Conservation (phyloP, 2,113 vertebrate genomes). For the Cephalopterus ornatus region DNA sequence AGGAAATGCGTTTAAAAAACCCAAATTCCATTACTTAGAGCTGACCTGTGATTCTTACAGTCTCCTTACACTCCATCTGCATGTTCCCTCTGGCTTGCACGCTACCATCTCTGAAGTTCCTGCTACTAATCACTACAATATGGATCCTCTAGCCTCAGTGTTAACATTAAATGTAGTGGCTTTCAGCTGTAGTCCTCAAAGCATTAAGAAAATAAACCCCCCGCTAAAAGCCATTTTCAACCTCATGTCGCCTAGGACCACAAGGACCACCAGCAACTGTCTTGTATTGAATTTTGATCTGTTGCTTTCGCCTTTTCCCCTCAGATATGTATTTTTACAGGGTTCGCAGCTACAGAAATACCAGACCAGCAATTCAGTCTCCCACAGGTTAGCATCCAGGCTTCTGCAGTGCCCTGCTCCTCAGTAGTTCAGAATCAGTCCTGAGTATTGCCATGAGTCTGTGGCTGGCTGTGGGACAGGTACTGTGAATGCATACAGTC, state of each 20-base stretch:
- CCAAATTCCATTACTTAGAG: constrained; percentile 10
- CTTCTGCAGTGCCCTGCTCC: neutral
- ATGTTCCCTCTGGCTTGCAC: constrained; percentile 18
- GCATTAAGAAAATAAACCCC: constrained; percentile 31
- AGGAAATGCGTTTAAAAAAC: neutral
- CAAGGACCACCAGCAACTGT: constrained; percentile 8
- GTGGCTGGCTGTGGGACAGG: neutral
- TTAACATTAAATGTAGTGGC: constrained; percentile 36
- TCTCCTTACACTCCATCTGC: neutral
- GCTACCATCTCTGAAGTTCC: constrained; percentile 35
- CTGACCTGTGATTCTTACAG: constrained; percentile 6
- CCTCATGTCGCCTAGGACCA: neutral
- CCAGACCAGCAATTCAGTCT: neutral
- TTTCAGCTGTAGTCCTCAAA: constrained; percentile 33
- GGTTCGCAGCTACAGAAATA: neutral
- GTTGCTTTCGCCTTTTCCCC: neutral
- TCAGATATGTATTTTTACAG: neutral
- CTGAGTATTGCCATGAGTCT: neutral
- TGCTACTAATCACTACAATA: constrained; percentile 53
- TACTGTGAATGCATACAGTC: neutral
- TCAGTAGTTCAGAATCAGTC: neutral
- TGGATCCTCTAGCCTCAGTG: constrained; percentile 19
- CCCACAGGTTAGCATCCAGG: neutral
- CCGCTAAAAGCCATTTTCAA: constrained; percentile 5
- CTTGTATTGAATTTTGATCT: neutral